Percentiles rank a stretch among this genome's conserved stretches.
Evolutionary conservation across 2,888 invertebrate species (phyloP).

Genomic region (Chesias legatella): DNA sequence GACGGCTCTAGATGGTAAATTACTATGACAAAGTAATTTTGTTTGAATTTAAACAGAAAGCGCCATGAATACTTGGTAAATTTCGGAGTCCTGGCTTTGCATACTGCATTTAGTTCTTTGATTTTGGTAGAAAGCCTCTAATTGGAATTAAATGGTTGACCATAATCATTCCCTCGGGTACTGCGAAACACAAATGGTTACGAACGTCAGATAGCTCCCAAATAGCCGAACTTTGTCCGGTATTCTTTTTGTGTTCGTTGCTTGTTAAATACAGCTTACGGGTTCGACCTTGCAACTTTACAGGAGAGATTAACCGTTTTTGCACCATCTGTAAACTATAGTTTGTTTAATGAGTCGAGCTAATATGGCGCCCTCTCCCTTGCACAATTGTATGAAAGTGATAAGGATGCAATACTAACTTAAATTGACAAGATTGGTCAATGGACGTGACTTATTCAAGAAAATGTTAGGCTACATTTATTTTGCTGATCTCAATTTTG

Average conservation of each 20-base stretch:
- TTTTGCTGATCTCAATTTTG: too few species aligned
- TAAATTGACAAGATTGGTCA: too few species aligned
- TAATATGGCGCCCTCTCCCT: too few species aligned
- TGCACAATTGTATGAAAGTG: too few species aligned
- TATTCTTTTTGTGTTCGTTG: conserved; percentile 10
- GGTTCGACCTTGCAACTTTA: conserved; percentile 2
- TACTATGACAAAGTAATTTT: conserved; percentile 15
- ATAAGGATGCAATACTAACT: too few species aligned
- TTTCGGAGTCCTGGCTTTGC: conserved; percentile 11
- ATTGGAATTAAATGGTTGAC: conserved; percentile 11
- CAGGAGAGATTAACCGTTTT: conserved; percentile 10
- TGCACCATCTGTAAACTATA: conserved; percentile 4
- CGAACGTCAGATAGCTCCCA: conserved; percentile 10
- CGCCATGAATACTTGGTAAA: conserved; percentile 12
- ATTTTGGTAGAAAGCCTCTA: conserved; percentile 5
- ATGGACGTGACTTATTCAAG: too few species aligned
- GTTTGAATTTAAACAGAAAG: conserved; percentile 6
- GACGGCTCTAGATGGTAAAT: conserved; percentile 25
- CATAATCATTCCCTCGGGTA: conserved; percentile 11
- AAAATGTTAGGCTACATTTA: too few species aligned
- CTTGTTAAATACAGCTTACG: conserved; percentile 18
- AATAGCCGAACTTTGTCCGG: conserved; percentile 12
- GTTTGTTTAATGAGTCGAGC: too few species aligned
- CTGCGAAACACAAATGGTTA: conserved; percentile 6
- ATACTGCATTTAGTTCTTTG: conserved; percentile 6